Evolutionary conservation across 2,888 invertebrate genomes (phyloP).

Genomic region (Rotaria socialis): DNA sequence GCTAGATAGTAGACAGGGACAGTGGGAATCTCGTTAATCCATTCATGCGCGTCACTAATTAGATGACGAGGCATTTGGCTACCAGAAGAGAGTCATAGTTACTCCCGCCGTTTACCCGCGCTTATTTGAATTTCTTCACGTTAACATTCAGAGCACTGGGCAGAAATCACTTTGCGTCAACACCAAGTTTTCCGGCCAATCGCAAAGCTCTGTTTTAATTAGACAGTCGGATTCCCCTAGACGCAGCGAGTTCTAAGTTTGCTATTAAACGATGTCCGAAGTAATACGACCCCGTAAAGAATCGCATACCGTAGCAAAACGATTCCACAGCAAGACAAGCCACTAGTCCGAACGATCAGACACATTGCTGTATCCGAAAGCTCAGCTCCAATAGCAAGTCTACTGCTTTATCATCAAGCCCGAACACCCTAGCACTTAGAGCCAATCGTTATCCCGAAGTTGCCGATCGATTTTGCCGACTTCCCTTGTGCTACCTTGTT

Average conservation of each 20-base stretch:
- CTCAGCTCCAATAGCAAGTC: constrained; percentile 49
- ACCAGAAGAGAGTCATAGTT: constrained; percentile 60
- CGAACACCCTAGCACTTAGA: constrained; percentile 67
- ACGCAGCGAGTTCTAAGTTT: constrained; percentile 66
- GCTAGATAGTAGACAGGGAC: constrained; percentile 66
- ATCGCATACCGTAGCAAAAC: constrained; percentile 40
- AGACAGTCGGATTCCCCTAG: constrained; percentile 68
- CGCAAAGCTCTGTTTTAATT: constrained; percentile 71
- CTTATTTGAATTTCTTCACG: constrained; percentile 68
- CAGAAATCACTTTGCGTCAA: constrained; percentile 67
- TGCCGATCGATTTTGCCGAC: constrained; percentile 68
- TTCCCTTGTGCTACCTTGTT: constrained; percentile 68
- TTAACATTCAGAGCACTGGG: constrained; percentile 69
- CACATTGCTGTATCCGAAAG: constrained; percentile 52
- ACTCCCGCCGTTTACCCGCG: constrained; percentile 66
- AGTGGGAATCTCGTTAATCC: constrained; percentile 67
- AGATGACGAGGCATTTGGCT: constrained; percentile 64
- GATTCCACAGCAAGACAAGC: constrained; percentile 47
- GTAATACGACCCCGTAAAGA: constrained; percentile 50
- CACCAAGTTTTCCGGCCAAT: constrained; percentile 62
- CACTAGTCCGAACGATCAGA: constrained; percentile 31
- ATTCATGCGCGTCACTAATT: constrained; percentile 67
- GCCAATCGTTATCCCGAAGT: constrained; percentile 70
- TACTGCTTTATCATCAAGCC: constrained; percentile 63
- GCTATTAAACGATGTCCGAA: constrained; percentile 64